Conservation (phyloP, 2,888 invertebrate species). For the Mechanitis mazaeus region DNA sequence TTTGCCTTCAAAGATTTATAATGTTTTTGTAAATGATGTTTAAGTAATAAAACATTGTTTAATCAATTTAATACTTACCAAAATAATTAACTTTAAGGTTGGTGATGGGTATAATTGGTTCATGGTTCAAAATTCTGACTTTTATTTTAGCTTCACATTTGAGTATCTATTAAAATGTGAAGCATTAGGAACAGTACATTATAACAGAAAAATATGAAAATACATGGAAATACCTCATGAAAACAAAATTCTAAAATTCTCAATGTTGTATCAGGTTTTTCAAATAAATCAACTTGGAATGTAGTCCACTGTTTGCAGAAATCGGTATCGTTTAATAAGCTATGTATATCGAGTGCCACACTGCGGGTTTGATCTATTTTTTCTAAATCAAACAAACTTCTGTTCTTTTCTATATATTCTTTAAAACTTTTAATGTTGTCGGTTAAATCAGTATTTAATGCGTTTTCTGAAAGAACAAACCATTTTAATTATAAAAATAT, state of each 20-base stretch:
- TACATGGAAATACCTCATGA: constrained; percentile 78
- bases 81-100: constrained; percentile 84
- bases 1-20: constrained; percentile 72
- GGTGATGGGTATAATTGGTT: constrained; percentile 80
- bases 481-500: not conserved
- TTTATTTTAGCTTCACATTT: constrained; percentile 64
- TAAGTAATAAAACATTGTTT: constrained; percentile 10
- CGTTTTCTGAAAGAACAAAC: constrained; percentile 42
- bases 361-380: constrained; percentile 77
- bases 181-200: not conserved
- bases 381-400: constrained; percentile 67
- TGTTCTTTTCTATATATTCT: constrained; percentile 53
- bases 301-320: constrained; percentile 78
- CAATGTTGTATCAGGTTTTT: constrained; percentile 81
- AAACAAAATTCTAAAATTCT: constrained; percentile 86
- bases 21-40: constrained; percentile 7
- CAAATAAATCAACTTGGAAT: constrained; percentile 80
- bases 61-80: constrained; percentile 68
- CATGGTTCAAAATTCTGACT: constrained; percentile 72
- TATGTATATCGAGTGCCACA: constrained; percentile 77
- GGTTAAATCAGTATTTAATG: constrained; percentile 30
- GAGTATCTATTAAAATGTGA: constrained; percentile 43
- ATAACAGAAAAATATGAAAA: not conserved
- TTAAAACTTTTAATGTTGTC: constrained; percentile 34
- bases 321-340: constrained; percentile 72